A percentile compares a stretch with the other conserved stretches of the same genome.
phyloP scores from a whole-genome alignment of 2,113 vertebrate species.

The Cranoglanis bouderius region DNA sequence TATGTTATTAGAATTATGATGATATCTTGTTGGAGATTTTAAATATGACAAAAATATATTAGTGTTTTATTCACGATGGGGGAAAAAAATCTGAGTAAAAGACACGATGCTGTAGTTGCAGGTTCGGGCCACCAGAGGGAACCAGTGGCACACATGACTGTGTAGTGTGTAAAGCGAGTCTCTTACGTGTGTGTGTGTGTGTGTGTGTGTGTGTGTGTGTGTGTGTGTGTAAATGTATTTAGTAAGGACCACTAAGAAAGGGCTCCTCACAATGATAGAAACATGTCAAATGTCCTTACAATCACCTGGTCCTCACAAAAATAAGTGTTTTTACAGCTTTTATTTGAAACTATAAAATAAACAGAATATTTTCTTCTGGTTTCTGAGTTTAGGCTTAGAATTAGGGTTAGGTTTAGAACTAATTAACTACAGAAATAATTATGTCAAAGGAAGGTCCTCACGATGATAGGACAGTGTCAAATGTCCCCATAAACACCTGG shows the following conservation, averaged over 20 bases:
- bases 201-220: neutral
- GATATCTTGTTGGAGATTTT: neutral
- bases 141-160: neutral
- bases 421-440: neutral
- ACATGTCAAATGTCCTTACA: neutral
- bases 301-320: too few relatives aligned
- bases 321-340: too few relatives aligned
- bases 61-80: neutral
- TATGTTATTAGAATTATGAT: neutral
- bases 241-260: neutral
- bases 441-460: neutral
- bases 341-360: neutral
- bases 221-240: neutral
- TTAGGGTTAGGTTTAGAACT: neutral
- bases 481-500: neutral
- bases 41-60: neutral
- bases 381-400: neutral
- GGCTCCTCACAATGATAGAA: neutral
- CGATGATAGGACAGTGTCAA: neutral
- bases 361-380: neutral
- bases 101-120: neutral
- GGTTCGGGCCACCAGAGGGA: constrained; percentile 27
- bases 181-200: neutral
- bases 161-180: neutral
- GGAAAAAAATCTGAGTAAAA: neutral